phyloP scores from a whole-genome alignment of 2,888 invertebrate genomes.

The Synanthedon formicaeformis region DNA sequence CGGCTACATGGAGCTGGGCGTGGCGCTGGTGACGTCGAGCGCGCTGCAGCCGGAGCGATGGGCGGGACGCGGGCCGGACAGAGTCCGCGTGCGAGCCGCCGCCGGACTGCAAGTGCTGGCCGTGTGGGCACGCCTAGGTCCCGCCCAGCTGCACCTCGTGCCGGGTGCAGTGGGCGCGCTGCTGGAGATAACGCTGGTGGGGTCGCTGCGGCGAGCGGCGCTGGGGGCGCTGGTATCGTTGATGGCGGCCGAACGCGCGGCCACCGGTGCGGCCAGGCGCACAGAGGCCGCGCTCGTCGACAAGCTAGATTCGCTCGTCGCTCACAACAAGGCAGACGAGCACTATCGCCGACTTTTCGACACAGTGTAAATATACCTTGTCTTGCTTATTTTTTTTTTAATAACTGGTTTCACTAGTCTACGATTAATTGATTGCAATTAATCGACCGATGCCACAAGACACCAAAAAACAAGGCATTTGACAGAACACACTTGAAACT shows the following conservation, averaged over 20 bases:
- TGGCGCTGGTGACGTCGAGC: slow-evolving; percentile 50
- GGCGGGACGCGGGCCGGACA: slow-evolving; percentile 54
- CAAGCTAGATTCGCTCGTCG: slow-evolving; percentile 91
- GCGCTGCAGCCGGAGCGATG: slow-evolving; percentile 54
- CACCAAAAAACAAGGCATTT: no score
- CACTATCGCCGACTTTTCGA: slow-evolving; percentile 94
- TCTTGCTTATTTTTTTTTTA: not conserved
- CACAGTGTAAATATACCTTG: slow-evolving; percentile 83
- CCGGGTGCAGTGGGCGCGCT: slow-evolving; percentile 95
- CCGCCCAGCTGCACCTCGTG: slow-evolving; percentile 89
- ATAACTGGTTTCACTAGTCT: not conserved
- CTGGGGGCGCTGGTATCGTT: slow-evolving; percentile 94
- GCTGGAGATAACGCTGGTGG: slow-evolving; percentile 91
- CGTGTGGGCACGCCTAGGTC: slow-evolving; percentile 90
- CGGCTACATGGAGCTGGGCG: slow-evolving; percentile 59
- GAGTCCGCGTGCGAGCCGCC: slow-evolving; percentile 86
- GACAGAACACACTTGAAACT: no score
- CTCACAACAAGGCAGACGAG: slow-evolving; percentile 94
- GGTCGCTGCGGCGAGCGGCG: slow-evolving; percentile 89
- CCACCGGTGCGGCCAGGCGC: slow-evolving; percentile 87
- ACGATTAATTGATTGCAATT: not conserved
- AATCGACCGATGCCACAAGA: no score
- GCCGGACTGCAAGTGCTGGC: slow-evolving; percentile 93
- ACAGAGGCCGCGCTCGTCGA: slow-evolving; percentile 95
- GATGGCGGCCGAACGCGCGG: slow-evolving; percentile 91